Base-by-base conservation (phyloP, 2,888 invertebrate species). In the Agrilus biguttatus region DNA sequence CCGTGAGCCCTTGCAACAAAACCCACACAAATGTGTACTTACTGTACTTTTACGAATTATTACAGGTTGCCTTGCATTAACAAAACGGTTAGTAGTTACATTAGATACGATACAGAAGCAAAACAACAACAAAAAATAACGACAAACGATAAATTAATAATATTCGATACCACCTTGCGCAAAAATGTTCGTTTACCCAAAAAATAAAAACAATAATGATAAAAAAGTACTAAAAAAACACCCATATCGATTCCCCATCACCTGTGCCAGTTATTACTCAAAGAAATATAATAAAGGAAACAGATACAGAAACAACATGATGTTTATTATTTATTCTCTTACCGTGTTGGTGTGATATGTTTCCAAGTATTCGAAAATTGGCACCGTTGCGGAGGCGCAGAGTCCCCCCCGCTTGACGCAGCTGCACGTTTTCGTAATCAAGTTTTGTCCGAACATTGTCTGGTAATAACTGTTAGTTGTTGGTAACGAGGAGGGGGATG, bases 351-450 rank as follows among this genome's bases (percentile, higher is more conserved):
- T 56, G 57, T 61, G 63, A 58, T 65, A 65, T 38, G 62, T 62
- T 57, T 65, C 65, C 63, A 66, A 59, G 56, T 63, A 65, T 46
- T 61, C 56, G 45, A 59, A 55, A 50, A 66, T 63, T 51, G 66
- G 63, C 57, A 64, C 60, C 60, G 58, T 60, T 50, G 56, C 36
- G 28, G 28, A 8, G 28, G 47, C 41, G 55, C 53, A 51, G 59
- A 59, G 46, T 51, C 50, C 32, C 47, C 47, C 47, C 10, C 28
- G 28, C 10, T 52, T 51, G 34, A 58, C 59, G 46, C 60, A 60
- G 55, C 62, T 61, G 54, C 62, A 60, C 43, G 48, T 48, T 46
- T 28, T 28, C 28, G 28, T 3, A 3, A 28, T 10, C 28, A 28
- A 2, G 3, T 28, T 21, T 28, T 10, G 28, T 28, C 28, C 10